A percentile compares a stretch with the other conserved stretches of the same genome.
These are phyloP conservation scores for Cassiopea andromeda DNA, from an alignment of 30 jellyfish, hydroid and myxozoan genomes.

Conservation along the genomic window DNA sequence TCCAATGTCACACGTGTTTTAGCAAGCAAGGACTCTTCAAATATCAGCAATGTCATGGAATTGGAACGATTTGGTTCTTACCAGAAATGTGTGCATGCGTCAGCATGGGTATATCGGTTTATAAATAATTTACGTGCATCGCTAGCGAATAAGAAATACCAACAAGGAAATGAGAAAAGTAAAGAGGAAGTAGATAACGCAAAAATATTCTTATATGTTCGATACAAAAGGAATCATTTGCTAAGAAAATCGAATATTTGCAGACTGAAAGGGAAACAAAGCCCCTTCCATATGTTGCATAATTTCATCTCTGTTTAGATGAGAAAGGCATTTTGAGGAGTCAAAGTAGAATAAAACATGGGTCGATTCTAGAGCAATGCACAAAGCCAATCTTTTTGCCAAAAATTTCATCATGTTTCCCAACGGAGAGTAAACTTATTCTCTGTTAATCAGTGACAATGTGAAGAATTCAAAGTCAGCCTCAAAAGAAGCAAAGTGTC, in stretches of 20 bases:
- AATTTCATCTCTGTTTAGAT: not conserved
- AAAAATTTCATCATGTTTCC: not conserved
- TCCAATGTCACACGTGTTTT: not conserved
- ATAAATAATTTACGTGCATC: not conserved
- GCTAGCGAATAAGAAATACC: not conserved
- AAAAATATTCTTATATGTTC: no score
- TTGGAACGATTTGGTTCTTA: not conserved
- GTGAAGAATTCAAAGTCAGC: slow-evolving; percentile 17
- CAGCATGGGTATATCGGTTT: not conserved
- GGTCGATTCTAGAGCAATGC: not conserved
- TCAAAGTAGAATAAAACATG: not conserved
- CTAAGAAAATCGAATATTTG: no score
- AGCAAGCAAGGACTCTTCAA: not conserved
- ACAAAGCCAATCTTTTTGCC: not conserved
- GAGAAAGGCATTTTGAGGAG: not conserved
- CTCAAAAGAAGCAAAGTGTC: not conserved
- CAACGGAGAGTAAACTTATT: not conserved
- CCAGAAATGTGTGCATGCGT: not conserved
- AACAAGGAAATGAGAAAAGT: not conserved
- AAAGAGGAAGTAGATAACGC: not conserved
- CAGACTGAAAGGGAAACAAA: not conserved
- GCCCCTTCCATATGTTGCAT: not conserved
- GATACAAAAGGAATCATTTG: not conserved
- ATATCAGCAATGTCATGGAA: not conserved
- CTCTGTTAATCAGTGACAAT: not conserved